Percentiles rank a stretch among this genome's conserved stretches.
These are phyloP conservation scores for Crepidodera aurea DNA, from an alignment of 2,888 invertebrate genomes.

Conservation along the genomic window DNA sequence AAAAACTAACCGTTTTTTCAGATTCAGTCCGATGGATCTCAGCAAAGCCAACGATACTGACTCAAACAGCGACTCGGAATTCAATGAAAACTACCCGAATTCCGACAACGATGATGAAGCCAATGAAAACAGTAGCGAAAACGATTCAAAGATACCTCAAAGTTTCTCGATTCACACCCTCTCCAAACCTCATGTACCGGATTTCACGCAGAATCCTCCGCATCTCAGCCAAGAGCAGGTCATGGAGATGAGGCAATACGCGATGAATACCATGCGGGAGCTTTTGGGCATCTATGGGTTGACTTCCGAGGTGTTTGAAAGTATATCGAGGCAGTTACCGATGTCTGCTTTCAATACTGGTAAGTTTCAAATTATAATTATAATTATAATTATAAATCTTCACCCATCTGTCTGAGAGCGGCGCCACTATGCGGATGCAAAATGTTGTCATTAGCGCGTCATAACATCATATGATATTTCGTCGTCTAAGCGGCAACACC, in stretches of 20 bases:
- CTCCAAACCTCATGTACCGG: constrained; percentile 58
- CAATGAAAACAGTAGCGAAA: constrained; percentile 50
- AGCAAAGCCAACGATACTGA: constrained; percentile 58
- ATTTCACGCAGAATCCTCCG: constrained; percentile 44
- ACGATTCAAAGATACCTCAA: constrained; percentile 56
- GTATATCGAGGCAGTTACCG: constrained; percentile 73
- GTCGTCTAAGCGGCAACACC: too few species aligned
- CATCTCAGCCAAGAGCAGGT: constrained; percentile 59
- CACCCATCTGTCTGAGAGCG: too few species aligned
- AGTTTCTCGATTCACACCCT: constrained; percentile 55
- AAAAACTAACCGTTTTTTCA: background rate
- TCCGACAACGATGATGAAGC: constrained; percentile 63
- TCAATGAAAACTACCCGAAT: constrained; percentile 50
- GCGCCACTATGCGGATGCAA: too few species aligned
- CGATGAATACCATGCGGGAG: constrained; percentile 82
- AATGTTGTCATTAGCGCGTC: too few species aligned
- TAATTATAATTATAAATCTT: too few species aligned
- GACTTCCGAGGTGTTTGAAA: constrained; percentile 75
- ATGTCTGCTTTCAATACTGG: constrained; percentile 75
- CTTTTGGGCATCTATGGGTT: constrained; percentile 79
- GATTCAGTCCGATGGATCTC: constrained; percentile 57
- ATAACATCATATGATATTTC: too few species aligned
- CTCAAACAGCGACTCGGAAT: constrained; percentile 54
- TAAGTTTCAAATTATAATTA: too few species aligned
- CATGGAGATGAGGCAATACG: constrained; percentile 76